Base-by-base conservation (phyloP, 1,140 invertebrate species). In the Drosophila dunni region DNA sequence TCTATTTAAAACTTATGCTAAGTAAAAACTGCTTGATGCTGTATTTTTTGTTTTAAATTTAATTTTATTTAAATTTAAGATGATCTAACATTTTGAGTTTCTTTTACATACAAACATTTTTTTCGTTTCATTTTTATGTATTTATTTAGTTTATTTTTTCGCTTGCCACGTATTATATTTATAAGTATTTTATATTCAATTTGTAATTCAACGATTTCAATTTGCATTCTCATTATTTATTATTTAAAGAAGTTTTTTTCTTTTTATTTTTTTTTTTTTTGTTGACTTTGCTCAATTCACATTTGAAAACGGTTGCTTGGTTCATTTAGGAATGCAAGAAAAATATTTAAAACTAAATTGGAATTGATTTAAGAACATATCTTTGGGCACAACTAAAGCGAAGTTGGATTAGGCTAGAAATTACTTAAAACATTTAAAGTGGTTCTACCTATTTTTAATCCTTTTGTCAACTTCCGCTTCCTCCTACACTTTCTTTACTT, bases 61-160 rank as follows among this genome's bases (percentile, higher is more conserved):
- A 84, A 81, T 89, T 91, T 72, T 89, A 90, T 91, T 89, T 81
- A 91, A 91, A 88, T 91, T 91, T 78, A 84, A 91, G 89, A 91
- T 91, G 89, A 89, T 91, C 89, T 91, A 91, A 91, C 83, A 85
- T 79, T 91, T 89, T 85, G 75, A 89, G 81, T 91, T 91, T 91
- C 73, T 89, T 91, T 91, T 91, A 91, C 89, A 91, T 91, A 91
- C 89, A 91, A 91, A 91, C 89, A 91, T 91, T 81, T 72, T 60
- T 76, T 29, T 76, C 78, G 58, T 33, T 72, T 81, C 68, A 46
- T 44, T 78, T 76, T 79, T 65, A 51, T 58, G 17, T 20, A 58
- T 64, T 66, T 29, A 58, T 64, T 66, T 76, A 56, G 36, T 60
- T 62, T 64, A 40, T 46, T 54, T 56, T 64, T 84, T 46, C 17